Base-by-base conservation (phyloP, 2,888 invertebrate species). In the Flexamia atlantica region DNA sequence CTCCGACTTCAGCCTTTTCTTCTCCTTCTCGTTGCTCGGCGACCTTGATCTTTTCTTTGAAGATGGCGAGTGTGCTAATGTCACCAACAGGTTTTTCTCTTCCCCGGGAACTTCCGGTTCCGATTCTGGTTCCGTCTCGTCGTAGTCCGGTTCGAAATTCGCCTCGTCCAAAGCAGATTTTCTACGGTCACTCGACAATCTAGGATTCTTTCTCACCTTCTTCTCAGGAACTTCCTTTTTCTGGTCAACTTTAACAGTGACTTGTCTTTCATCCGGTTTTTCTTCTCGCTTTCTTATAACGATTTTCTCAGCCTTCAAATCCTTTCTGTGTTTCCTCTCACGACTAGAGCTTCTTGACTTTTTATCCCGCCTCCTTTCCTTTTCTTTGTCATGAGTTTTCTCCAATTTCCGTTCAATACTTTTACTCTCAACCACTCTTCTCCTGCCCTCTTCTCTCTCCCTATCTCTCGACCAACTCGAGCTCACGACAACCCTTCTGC, bases 91-190 rank as follows among this genome's bases (percentile, higher is more conserved):
- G 25, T 79, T 79, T 82, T 84, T 84, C 20, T 84, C 86, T 64
- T 85, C 84, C 3, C 84, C 86, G 42, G 83, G 82, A 1, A 83
- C 83, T 72, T 85, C 85, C 0, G 84, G 91, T 81, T 91, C 91
- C 7, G 87, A 86, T 81, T 91, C 90, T 0, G 90, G 90, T 23
- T 92, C 90, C 82, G 90, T 91, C 88, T 92, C 93, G 86, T 95
- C 95, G 89, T 95, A 95, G 89, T 95, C 95, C 0, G 95, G 95
- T 88, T 94, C 95, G 88, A 95, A 95, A 88, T 92, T 94, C 0
- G 95, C 93, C 90, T 95, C 95, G 87, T 95, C 95, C 60, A 95
- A 90, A 7, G 93, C 93, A 3, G 82, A 76, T 60, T 84, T 84
- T 23, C 72, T 76, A 23, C 81, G 82, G 57, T 84, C 84, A 53